Conservation (phyloP, 1,140 invertebrate genomes). For the Drosophila ercepeae region DNA sequence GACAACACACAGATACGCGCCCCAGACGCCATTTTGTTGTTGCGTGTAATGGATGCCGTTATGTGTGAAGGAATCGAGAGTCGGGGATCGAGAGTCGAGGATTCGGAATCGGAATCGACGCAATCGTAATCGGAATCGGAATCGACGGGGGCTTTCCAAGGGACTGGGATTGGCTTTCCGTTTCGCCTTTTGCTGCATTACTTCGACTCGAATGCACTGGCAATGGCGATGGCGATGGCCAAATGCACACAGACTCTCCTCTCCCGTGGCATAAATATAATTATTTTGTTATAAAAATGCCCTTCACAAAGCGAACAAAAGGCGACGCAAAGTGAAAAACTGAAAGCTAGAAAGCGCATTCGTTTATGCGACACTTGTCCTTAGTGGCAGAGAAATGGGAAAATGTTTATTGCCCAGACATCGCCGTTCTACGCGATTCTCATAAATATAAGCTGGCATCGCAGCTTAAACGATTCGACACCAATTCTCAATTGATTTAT, state of each 20-base stretch:
- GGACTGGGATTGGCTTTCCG: conserved; percentile 8
- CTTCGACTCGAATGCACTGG: conserved; percentile 62
- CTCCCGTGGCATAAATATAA: conserved; percentile 68
- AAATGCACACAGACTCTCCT: no score
- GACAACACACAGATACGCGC: conserved; percentile 53
- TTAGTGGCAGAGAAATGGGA: conserved; percentile 7
- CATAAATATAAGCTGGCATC: conserved; percentile 24
- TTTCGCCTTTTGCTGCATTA: conserved; percentile 60
- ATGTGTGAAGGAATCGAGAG: conserved; percentile 28
- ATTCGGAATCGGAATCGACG: conserved; percentile 13
- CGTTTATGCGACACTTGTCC: conserved; percentile 51
- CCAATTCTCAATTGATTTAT: neutral
- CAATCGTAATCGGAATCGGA: neutral
- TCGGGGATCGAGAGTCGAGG: neutral
- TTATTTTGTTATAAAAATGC: conserved; percentile 80
- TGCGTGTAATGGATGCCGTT: conserved; percentile 76
- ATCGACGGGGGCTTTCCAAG: conserved; percentile 9
- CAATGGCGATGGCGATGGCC: conserved; percentile 20
- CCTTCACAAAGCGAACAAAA: conserved; percentile 35
- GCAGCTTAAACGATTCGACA: neutral
- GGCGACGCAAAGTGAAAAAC: neutral
- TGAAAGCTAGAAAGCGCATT: neutral
- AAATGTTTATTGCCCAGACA: conserved; percentile 47
- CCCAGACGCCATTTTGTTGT: conserved; percentile 73
- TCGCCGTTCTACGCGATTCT: conserved; percentile 33